Conservation (phyloP, 2,113 vertebrate genomes). For the Copsychus sechellarum region DNA sequence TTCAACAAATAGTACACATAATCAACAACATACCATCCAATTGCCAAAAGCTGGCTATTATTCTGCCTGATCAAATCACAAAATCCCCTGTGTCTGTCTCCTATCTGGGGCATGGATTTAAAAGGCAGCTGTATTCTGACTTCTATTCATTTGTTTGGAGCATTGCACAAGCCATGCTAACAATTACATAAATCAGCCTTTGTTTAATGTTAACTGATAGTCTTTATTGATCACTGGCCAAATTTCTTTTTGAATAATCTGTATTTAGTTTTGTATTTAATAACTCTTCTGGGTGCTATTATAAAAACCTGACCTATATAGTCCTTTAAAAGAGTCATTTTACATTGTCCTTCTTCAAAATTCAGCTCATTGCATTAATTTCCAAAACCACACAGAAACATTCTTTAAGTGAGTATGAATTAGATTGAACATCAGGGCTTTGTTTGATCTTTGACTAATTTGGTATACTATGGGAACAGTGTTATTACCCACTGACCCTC, state of each 20-base stretch:
- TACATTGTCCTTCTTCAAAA: background rate
- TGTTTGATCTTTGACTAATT: background rate
- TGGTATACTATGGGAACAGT: background rate
- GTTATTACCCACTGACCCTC: background rate
- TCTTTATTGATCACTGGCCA: background rate
- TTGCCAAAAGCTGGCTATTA: background rate
- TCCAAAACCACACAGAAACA: background rate
- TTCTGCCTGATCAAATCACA: conserved; percentile 48
- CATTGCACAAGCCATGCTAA: conserved; percentile 28
- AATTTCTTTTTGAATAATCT: background rate
- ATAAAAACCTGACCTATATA: background rate
- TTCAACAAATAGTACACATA: background rate
- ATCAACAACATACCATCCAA: background rate
- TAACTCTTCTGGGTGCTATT: background rate
- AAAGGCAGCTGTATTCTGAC: conserved; percentile 35
- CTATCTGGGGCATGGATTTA: conserved; percentile 28
- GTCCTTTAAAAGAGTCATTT: background rate
- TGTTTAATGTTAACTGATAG: conserved; percentile 1
- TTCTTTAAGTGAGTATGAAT: background rate
- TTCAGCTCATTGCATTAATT: background rate
- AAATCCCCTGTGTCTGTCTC: conserved; percentile 40
- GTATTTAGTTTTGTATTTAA: conserved; percentile 8
- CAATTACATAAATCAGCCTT: conserved; percentile 28
- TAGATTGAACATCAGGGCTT: background rate
- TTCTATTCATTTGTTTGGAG: conserved; percentile 38